Evolutionary conservation across 2,888 invertebrate genomes (phyloP).

Genomic region (Xestia xanthographa): DNA sequence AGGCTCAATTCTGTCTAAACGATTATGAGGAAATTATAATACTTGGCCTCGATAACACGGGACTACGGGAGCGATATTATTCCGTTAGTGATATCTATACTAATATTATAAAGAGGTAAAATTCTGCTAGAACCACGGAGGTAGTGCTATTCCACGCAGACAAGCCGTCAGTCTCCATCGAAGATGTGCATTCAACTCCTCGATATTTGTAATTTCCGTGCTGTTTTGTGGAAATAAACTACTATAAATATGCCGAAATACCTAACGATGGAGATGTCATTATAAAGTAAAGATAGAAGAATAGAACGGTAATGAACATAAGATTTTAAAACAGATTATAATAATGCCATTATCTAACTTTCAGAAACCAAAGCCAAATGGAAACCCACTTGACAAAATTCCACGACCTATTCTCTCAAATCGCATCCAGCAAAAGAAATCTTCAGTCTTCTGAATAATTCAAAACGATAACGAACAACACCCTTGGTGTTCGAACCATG

Average conservation of each 20-base stretch:
- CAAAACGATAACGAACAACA: slow-evolving; percentile 71
- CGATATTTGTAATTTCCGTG: no score
- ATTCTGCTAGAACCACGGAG: no score
- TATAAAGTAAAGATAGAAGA: not conserved
- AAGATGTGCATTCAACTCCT: no score
- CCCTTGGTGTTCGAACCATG: slow-evolving; percentile 57
- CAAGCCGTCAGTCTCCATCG: no score
- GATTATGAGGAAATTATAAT: slow-evolving; percentile 27
- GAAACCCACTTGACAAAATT: slow-evolving; percentile 1
- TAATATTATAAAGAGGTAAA: no score
- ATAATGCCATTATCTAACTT: not conserved
- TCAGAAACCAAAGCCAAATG: not conserved
- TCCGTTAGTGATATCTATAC: not conserved
- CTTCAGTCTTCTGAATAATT: slow-evolving; percentile 70
- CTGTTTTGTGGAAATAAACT: no score
- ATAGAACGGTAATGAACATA: not conserved
- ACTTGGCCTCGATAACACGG: slow-evolving; percentile 9
- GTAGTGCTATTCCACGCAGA: no score
- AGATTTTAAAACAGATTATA: not conserved
- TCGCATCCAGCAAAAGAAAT: slow-evolving; percentile 38
- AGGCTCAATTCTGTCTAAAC: slow-evolving; percentile 16
- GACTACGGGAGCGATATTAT: slow-evolving; percentile 6
- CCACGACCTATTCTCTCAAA: slow-evolving; percentile 14
- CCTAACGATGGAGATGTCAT: not conserved
- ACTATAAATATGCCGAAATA: not conserved